Conservation (phyloP, 2,888 invertebrate genomes). For the Syritta pipiens region DNA sequence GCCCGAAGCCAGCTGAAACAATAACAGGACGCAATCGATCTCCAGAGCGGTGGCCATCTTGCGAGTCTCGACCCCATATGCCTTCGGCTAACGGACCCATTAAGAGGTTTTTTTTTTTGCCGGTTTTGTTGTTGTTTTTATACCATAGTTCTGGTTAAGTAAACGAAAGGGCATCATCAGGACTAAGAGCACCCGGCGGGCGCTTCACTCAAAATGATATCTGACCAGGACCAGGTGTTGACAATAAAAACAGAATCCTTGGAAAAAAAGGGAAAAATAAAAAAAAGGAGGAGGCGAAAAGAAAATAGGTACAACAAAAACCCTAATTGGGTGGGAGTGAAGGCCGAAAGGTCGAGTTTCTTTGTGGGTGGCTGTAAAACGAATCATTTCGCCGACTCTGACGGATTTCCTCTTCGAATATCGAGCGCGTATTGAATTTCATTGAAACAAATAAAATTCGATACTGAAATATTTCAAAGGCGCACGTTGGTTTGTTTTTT, state of each 20-base stretch:
- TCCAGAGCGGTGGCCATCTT: too few species aligned
- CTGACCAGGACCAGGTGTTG: slow-evolving; percentile 38
- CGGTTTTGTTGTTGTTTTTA: too few species aligned
- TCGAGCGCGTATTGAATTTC: slow-evolving; percentile 27
- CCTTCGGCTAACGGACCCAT: slow-evolving; percentile 15
- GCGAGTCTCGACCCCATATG: slow-evolving; percentile 1
- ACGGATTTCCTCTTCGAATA: neutral
- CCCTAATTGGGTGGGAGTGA: neutral
- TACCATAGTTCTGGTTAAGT: slow-evolving; percentile 4
- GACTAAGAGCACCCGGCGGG: slow-evolving; percentile 30
- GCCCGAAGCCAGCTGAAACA: slow-evolving; percentile 10
- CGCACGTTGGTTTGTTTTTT: too few species aligned
- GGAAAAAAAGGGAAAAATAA: neutral
- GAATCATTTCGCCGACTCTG: slow-evolving; percentile 15
- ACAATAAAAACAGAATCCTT: slow-evolving; percentile 26
- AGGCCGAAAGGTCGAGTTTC: slow-evolving; percentile 21
- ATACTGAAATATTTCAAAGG: slow-evolving; percentile 1
- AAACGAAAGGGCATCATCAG: slow-evolving; percentile 10
- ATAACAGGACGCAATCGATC: slow-evolving; percentile 16
- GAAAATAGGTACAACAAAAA: neutral
- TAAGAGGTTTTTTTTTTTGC: too few species aligned
- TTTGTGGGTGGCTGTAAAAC: neutral
- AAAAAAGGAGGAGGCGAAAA: neutral
- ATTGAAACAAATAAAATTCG: slow-evolving; percentile 28
- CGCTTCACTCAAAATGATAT: slow-evolving; percentile 30